Evolutionary conservation across 1,140 invertebrate genomes (phyloP), one percentile per base, ranked within the genome.

Genomic region (Rhopalosiphum padi): DNA sequence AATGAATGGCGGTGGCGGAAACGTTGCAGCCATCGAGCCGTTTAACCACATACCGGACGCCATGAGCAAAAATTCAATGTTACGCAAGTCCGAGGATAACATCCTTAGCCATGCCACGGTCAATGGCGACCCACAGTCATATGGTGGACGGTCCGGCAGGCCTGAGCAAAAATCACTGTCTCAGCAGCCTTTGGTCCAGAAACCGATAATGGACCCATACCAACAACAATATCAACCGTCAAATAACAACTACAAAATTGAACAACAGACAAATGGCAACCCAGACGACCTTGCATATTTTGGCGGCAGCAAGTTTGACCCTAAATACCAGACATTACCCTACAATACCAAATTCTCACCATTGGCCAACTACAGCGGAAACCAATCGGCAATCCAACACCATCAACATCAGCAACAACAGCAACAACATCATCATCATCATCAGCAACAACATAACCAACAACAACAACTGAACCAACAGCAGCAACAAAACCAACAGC

Each of bases 301-400:
- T 95, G 95, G 7, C 95, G 89, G 97, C n/a, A 97, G 97, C 94
- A 99, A 98, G 95, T 97, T 97, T 89, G 98, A 99, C 95, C 98
- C 98, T 0, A 99, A 99, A 95, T 99, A 99, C 96, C 98, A 99
- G 96, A 98, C 98, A 37, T 96, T 99, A 95, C 98, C 98, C 87
- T 98, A 98, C 95, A 98, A 98, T 82, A 95, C 94, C 8, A 95
- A 95, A 85, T 95, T 95, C 68, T 90, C 93, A 21, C 93, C 93
- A n/a, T 68, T 77, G n/a, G 86, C 37, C 0, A 90, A 90, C 25
- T 93, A 89, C 86, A 89, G 48, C 9, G 93, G 93, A 35, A 68
- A 85, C 11, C 85, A 89, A 43, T 51, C 21, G 2, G n/a, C 21
- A 5, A 46, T 25, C 2, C 41, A 9, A 22, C 46, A 11, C 22